A percentile compares a stretch with the other conserved stretches of the same genome.
phyloP scores from a whole-genome alignment of 1,140 invertebrate species.

The Solen grandis region DNA sequence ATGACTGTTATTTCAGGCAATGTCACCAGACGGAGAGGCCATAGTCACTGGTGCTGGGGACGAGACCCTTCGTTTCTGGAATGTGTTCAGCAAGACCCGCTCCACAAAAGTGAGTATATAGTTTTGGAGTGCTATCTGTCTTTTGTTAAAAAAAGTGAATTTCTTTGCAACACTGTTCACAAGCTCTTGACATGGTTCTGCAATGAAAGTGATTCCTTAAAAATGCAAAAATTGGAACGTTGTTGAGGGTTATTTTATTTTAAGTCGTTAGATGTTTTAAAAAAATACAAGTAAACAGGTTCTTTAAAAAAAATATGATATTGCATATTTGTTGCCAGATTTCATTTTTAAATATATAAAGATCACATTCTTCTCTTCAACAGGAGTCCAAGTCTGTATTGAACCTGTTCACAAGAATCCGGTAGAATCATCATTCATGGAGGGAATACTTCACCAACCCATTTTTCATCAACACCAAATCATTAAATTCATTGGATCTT shows the following conservation, averaged over 20 bases:
- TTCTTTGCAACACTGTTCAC: not conserved
- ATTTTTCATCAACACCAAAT: too few relatives aligned
- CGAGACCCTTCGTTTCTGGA: conserved; percentile 99
- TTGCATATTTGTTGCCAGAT: too few relatives aligned
- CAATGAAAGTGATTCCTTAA: too few relatives aligned
- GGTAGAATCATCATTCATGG: too few relatives aligned
- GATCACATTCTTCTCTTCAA: conserved; percentile 70
- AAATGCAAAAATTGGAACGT: too few relatives aligned
- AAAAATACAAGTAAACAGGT: not conserved
- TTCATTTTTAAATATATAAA: not conserved
- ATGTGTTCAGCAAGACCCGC: conserved; percentile 98
- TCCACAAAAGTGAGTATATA: conserved; percentile 83
- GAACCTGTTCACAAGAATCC: conserved; percentile 96
- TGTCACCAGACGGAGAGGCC: conserved; percentile 99
- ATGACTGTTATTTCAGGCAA: conserved; percentile 85
- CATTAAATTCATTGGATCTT: too few relatives aligned
- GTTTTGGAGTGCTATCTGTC: not conserved
- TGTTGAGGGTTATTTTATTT: too few relatives aligned
- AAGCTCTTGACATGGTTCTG: not conserved
- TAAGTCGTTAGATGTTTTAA: not conserved
- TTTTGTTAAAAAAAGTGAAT: not conserved
- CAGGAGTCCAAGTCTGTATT: conserved; percentile 97
- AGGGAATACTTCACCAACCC: too few relatives aligned
- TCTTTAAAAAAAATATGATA: too few relatives aligned
- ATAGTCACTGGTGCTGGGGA: conserved; percentile 99